These are phyloP conservation scores for Aelia acuminata DNA, from an alignment of 2,888 invertebrate genomes.

Conservation along the genomic window DNA sequence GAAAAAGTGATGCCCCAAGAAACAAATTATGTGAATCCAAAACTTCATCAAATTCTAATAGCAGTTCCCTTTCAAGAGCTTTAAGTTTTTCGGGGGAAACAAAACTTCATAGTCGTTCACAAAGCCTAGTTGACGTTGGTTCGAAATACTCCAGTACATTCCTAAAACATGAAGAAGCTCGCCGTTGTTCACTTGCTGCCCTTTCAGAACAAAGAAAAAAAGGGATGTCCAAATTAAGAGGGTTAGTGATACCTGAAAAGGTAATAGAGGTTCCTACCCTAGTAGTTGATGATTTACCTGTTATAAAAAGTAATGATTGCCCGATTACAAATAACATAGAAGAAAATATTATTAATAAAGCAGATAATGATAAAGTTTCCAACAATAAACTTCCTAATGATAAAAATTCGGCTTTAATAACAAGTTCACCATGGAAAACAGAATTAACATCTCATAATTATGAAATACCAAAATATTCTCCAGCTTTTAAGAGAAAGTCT, in stretches of 20 bases:
- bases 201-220: conserved; percentile 86
- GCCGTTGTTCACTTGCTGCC: conserved; percentile 80
- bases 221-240: conserved; percentile 86
- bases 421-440: conserved; percentile 69
- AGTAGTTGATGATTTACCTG: conserved; percentile 82
- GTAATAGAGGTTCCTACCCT: conserved; percentile 70
- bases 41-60: background rate
- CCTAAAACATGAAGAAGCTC: conserved; percentile 70
- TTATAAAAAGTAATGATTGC: conserved; percentile 83
- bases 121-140: conserved; percentile 71
- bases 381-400: background rate
- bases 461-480: conserved; percentile 84
- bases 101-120: conserved; percentile 71
- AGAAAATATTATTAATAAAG: conserved; percentile 22
- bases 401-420: conserved; percentile 63
- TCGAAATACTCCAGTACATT: conserved; percentile 64
- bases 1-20: conserved; percentile 53
- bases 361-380: conserved; percentile 37
- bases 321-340: conserved; percentile 69
- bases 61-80: conserved; percentile 62
- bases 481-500: conserved; percentile 84
- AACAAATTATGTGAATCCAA: conserved; percentile 60
- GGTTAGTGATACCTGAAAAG: conserved; percentile 89
- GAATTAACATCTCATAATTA: conserved; percentile 66
- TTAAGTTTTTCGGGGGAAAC: conserved; percentile 64